Evolutionary conservation across 2,797 vertebrate species (phyloP).

Genomic region (Remorina albescens): DNA sequence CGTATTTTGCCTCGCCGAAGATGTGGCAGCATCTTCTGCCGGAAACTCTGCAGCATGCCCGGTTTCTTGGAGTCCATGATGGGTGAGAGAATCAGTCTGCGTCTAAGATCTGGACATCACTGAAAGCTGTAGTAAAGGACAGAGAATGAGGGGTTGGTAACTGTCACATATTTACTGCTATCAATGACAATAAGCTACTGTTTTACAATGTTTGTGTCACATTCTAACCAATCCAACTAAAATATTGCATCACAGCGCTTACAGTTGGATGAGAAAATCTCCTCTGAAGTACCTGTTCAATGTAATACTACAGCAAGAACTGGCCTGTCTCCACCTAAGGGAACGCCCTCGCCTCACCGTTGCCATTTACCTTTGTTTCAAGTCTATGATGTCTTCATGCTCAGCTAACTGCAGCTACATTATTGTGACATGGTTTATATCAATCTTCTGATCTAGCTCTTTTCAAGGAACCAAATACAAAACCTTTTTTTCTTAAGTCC

Average conservation of each 20-base stretch:
- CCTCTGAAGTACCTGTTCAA: neutral
- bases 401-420: too few relatives aligned
- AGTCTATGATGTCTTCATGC: too few relatives aligned
- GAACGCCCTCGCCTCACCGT: too few relatives aligned
- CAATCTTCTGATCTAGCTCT: too few relatives aligned
- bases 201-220: neutral
- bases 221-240: neutral
- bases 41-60: conserved; percentile 69
- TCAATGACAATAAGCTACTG: neutral
- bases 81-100: conserved; percentile 1
- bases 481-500: too few relatives aligned
- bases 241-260: neutral
- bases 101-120: conserved; percentile 57
- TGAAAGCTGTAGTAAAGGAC: conserved; percentile 22
- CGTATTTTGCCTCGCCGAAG: conserved; percentile 58
- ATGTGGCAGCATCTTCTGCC: conserved; percentile 72
- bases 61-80: conserved; percentile 80
- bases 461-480: too few relatives aligned
- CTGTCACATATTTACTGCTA: neutral
- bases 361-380: too few relatives aligned
- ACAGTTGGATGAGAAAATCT: neutral
- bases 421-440: too few relatives aligned
- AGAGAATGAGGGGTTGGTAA: neutral
- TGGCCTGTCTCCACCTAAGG: too few relatives aligned
- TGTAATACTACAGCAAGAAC: neutral